Evolutionary conservation across 1,140 invertebrate genomes (phyloP).

Genomic region (Armadillidium nasatum): DNA sequence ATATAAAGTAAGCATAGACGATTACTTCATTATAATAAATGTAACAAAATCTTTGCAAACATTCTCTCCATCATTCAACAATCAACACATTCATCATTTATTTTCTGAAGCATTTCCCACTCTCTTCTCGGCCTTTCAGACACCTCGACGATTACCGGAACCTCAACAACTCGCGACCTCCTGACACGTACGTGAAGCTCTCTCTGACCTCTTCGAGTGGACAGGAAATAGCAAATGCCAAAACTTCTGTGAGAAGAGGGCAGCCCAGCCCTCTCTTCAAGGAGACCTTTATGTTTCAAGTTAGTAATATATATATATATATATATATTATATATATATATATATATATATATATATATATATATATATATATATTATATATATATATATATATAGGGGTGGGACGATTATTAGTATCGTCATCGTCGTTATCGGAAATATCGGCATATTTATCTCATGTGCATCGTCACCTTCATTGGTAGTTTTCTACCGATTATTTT

Average conservation of each 20-base stretch:
- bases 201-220: conserved; percentile 84
- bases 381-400: conserved; percentile 12
- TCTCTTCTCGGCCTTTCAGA: no score
- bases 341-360: conserved; percentile 19
- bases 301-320: conserved; percentile 46
- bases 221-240: conserved; percentile 84
- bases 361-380: conserved; percentile 20
- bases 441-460: no score
- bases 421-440: no score
- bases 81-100: no score
- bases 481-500: no score
- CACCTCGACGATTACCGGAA: conserved; percentile 42
- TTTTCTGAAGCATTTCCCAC: no score
- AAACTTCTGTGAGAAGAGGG: conserved; percentile 80
- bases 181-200: conserved; percentile 90
- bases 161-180: conserved; percentile 53
- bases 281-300: conserved; percentile 93
- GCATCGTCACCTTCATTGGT: no score
- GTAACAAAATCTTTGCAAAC: no score
- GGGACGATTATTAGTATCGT: no score
- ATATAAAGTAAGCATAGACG: no score
- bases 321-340: conserved; percentile 22
- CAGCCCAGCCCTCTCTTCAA: conserved; percentile 93
- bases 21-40: no score
- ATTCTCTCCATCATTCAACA: no score